Conservation (phyloP, 2,113 vertebrate genomes). For the Xenopus borealis region DNA sequence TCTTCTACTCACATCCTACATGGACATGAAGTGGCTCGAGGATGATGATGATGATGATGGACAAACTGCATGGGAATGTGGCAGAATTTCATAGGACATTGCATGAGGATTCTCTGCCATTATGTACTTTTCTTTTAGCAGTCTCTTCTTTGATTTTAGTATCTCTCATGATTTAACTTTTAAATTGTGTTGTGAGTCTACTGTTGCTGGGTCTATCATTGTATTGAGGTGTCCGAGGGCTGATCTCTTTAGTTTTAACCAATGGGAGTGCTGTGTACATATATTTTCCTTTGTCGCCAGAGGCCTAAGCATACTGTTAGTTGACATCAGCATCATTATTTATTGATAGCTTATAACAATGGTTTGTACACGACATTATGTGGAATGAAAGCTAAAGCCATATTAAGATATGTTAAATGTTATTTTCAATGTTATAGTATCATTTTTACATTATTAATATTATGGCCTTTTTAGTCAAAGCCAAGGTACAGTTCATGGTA, state of each 20-base stretch:
- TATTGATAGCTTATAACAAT: slow-evolving; percentile 13
- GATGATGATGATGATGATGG: slow-evolving; percentile 7
- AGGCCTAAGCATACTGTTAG: slow-evolving; percentile 13
- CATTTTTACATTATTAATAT: slow-evolving; percentile 30
- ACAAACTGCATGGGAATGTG: slow-evolving; percentile 41
- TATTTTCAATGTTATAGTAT: slow-evolving; percentile 12
- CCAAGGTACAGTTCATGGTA: slow-evolving; percentile 32
- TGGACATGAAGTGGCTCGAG: slow-evolving; percentile 21
- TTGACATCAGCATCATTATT: slow-evolving; percentile 8
- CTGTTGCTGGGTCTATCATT: slow-evolving; percentile 26
- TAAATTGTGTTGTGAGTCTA: slow-evolving; percentile 11
- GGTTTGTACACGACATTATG: slow-evolving; percentile 12
- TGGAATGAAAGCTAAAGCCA: slow-evolving; percentile 35
- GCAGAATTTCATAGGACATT: slow-evolving; percentile 39
- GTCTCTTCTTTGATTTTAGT: slow-evolving; percentile 27
- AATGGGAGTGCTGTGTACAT: slow-evolving; percentile 20
- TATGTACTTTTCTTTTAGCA: slow-evolving; percentile 14
- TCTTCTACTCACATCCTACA: slow-evolving; percentile 27
- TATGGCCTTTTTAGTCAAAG: slow-evolving; percentile 31
- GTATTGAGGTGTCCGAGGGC: slow-evolving; percentile 30
- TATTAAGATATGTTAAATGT: slow-evolving; percentile 17
- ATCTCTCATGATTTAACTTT: slow-evolving; percentile 17
- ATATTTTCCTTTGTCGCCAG: slow-evolving; percentile 30
- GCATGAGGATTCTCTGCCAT: slow-evolving; percentile 42
- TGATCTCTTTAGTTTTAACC: slow-evolving; percentile 14